A percentile compares a stretch with the other conserved stretches of the same genome.
phyloP scores from a whole-genome alignment of 2,113 vertebrate species.

The Catharus bicknelli region DNA sequence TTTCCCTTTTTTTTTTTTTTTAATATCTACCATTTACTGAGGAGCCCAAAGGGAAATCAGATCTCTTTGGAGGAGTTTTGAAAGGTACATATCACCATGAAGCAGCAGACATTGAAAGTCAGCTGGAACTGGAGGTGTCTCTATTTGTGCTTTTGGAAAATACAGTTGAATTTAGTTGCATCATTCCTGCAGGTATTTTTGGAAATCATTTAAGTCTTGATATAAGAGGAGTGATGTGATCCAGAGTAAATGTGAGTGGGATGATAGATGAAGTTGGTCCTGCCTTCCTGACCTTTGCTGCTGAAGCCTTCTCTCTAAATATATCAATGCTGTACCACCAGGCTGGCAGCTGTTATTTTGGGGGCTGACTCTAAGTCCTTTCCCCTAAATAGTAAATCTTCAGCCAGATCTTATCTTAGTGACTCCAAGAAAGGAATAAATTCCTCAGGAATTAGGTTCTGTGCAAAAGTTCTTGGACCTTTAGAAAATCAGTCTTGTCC shows the following conservation, averaged over 20 bases:
- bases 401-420: background rate
- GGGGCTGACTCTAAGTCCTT: background rate
- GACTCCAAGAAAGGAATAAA: background rate
- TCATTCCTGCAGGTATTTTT: conserved; percentile 9
- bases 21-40: background rate
- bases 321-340: background rate
- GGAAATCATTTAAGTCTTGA: background rate
- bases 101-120: background rate
- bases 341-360: background rate
- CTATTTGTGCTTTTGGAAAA: conserved; percentile 16
- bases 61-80: background rate
- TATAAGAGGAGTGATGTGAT: background rate
- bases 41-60: background rate
- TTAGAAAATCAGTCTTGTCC: background rate
- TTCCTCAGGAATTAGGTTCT: background rate
- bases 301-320: background rate
- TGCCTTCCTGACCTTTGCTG: background rate
- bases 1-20: background rate
- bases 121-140: background rate
- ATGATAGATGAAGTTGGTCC: background rate
- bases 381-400: background rate
- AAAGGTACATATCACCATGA: background rate
- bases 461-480: background rate
- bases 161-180: background rate
- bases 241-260: background rate